Percentiles rank a stretch among this genome's conserved stretches.
These are phyloP conservation scores for Pyralis farinalis DNA, from an alignment of 2,888 invertebrate species.

Conservation along the genomic window DNA sequence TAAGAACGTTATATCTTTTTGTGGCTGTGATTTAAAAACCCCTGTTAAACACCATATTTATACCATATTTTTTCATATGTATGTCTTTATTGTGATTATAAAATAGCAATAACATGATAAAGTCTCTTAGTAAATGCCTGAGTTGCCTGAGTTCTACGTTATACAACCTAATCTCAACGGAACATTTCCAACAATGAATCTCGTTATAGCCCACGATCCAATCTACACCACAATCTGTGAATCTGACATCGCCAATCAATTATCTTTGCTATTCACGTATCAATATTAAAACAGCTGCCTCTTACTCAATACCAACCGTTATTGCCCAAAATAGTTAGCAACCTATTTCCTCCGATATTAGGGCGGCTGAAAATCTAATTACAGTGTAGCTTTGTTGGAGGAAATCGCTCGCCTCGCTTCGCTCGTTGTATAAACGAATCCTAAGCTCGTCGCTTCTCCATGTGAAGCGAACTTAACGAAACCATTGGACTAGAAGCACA, in stretches of 20 bases:
- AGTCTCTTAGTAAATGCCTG: too few species aligned
- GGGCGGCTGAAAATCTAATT: background rate
- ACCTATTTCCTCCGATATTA: background rate
- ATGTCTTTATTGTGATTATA: too few species aligned
- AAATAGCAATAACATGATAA: too few species aligned
- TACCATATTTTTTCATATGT: too few species aligned
- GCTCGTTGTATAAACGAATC: background rate
- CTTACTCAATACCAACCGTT: background rate
- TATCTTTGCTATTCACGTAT: background rate
- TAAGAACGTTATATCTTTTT: too few species aligned
- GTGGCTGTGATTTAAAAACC: too few species aligned
- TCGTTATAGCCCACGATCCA: background rate
- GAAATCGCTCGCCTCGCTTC: background rate
- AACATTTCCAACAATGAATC: background rate
- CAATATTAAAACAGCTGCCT: background rate
- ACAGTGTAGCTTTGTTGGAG: background rate
- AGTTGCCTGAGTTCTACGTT: too few species aligned
- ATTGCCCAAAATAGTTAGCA: background rate
- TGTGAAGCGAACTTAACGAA: constrained; percentile 2
- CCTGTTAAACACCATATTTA: too few species aligned
- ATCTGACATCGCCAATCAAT: background rate
- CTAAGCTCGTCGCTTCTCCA: background rate
- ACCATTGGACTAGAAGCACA: constrained; percentile 5
- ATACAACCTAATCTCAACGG: too few species aligned
- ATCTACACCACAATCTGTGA: background rate